phyloP scores from a whole-genome alignment of 2,113 vertebrate genomes.

The Leucoraja erinaceus region DNA sequence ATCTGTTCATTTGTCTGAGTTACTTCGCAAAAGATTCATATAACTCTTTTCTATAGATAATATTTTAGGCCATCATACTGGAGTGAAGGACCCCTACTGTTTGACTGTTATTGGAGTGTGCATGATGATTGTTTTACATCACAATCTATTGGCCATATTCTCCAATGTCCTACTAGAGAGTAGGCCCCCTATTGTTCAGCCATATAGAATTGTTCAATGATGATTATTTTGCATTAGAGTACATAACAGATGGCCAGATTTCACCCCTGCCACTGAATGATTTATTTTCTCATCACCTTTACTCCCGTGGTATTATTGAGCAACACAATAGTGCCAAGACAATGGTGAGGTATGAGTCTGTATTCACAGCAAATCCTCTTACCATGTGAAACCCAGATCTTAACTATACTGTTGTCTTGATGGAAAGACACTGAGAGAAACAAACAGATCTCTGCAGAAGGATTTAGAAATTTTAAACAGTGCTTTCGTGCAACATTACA shows the following conservation, averaged over 20 bases:
- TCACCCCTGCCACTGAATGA: not conserved
- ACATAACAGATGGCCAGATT: slow-evolving; percentile 16
- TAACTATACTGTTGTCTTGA: not conserved
- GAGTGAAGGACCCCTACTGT: slow-evolving; percentile 36
- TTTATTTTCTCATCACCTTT: not conserved
- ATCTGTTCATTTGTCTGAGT: not conserved
- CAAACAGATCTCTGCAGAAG: not conserved
- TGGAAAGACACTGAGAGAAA: not conserved
- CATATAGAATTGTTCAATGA: slow-evolving; percentile 19
- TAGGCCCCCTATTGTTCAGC: slow-evolving; percentile 34
- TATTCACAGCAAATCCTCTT: not conserved
- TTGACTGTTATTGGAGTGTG: slow-evolving; percentile 37
- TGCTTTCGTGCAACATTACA: not conserved
- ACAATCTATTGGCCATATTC: slow-evolving; percentile 36
- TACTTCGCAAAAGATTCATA: slow-evolving; percentile 2
- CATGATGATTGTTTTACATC: slow-evolving; percentile 31
- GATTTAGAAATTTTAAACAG: not conserved
- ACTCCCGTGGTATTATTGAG: not conserved
- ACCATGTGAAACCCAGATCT: not conserved
- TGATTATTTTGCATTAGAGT: slow-evolving; percentile 33
- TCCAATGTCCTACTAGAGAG: slow-evolving; percentile 14
- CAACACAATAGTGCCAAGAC: not conserved
- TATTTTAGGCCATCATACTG: slow-evolving; percentile 8
- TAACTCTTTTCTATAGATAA: slow-evolving; percentile 20
- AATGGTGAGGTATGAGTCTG: not conserved